Evolutionary conservation across 2,888 invertebrate species (phyloP), one percentile per base, ranked within the genome.

Genomic region (Andrena trimmerana): DNA sequence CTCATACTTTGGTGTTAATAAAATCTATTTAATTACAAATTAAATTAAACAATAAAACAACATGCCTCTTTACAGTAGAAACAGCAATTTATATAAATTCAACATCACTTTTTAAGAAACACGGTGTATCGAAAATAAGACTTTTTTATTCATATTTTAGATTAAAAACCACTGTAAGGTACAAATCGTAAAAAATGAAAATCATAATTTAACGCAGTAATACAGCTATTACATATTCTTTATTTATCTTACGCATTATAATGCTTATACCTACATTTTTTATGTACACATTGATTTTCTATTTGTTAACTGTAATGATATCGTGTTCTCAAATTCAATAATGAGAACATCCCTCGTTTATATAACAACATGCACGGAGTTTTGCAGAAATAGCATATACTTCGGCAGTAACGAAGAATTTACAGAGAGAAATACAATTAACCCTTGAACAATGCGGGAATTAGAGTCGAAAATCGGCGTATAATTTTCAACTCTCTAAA

Each of bases 251-350:
- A 27, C 10, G 10, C 4, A 50, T 75, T 24, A 57, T 27, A 70
- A 27, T n/a, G 1, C 16, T 66, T 13, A 50, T 24, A 52, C 24
- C 50, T 66, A 59, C 27, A 66, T 24, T 29, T 10, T 66, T 52
- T 71, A 54, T 78, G 6, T 66, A 78, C 42, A 69, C 8, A 27
- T 67, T 59, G 36, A 48, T 4, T 2, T 31, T 52, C 24, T n/a
- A 48, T 7, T 27, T 29, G 24, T 42, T n/a, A 20, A 27, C 27
- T 20, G 0, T 62, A 68, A 76, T n/a, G 13, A 57, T 8, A 20
- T 20, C 20, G 20, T 20, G 20, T 20, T 20, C 20, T 20, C 20
- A 20, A 20, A 20, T 20, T 20, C 20, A 20, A 20, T 20, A 20
- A 20, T 20, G 20, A 20, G 20, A 20, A 20, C 20, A 20, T 20